phyloP scores from a whole-genome alignment of 2,113 vertebrate genomes.

The Callopanchax toddi region DNA sequence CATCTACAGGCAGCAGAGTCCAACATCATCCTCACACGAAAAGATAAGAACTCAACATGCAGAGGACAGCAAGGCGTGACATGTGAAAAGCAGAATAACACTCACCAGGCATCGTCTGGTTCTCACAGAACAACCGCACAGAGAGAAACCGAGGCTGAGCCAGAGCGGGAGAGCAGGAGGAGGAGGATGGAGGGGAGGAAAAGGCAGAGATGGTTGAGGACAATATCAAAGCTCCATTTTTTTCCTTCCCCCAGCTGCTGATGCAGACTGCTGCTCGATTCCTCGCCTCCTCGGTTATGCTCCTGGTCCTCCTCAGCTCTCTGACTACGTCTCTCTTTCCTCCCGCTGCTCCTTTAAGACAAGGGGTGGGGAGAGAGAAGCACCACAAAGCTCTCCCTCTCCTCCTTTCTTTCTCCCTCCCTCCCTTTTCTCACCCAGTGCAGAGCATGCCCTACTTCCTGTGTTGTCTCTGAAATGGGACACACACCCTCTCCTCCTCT shows the following conservation, averaged over 20 bases:
- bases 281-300: constrained; percentile 49
- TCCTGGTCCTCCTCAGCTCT: constrained; percentile 59
- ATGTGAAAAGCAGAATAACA: constrained; percentile 55
- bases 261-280: constrained; percentile 44
- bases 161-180: constrained; percentile 23
- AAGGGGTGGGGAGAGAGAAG: constrained; percentile 66
- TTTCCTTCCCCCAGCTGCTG: constrained; percentile 16
- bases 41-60: constrained; percentile 10
- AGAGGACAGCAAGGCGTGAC: constrained; percentile 46
- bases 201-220: constrained; percentile 48
- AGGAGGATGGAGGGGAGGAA: neutral
- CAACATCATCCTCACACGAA: constrained; percentile 8
- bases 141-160: constrained; percentile 45
- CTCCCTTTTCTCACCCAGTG: constrained; percentile 45
- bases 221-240: constrained; percentile 67
- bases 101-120: constrained; percentile 81
- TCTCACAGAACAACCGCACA: constrained; percentile 61
- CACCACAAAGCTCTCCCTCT: constrained; percentile 58
- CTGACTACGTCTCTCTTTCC: constrained; percentile 52
- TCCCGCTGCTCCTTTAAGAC: constrained; percentile 70
- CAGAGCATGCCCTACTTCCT: constrained; percentile 70
- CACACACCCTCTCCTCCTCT: constrained; percentile 28
- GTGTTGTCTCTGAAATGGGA: constrained; percentile 59
- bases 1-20: neutral
- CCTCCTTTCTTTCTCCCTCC: constrained; percentile 39